These are phyloP conservation scores for Cydia splendana DNA, from an alignment of 1,140 invertebrate species.

Conservation along the genomic window DNA sequence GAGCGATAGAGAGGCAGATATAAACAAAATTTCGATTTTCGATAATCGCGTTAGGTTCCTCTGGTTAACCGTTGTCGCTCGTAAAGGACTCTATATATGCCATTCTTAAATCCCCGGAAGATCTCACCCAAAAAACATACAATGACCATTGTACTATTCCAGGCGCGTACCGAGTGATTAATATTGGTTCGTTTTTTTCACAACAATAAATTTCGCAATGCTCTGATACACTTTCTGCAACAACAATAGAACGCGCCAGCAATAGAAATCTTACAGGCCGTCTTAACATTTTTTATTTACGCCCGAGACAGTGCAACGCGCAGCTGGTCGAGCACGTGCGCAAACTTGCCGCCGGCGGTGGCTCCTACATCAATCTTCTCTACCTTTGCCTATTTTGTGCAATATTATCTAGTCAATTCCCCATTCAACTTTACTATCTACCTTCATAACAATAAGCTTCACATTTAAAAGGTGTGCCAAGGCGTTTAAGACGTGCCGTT, in stretches of 20 bases:
- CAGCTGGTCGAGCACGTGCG: conserved; percentile 75
- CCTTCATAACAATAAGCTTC: neutral
- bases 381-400: conserved; percentile 57
- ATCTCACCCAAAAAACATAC: neutral
- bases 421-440: neutral
- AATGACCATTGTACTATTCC: neutral
- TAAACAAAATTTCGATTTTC: too few relatives aligned
- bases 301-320: conserved; percentile 46
- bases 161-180: neutral
- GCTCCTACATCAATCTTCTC: conserved; percentile 75
- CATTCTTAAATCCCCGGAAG: neutral
- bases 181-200: conserved; percentile 2
- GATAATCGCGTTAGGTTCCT: too few relatives aligned
- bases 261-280: conserved; percentile 19
- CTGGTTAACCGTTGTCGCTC: too few relatives aligned
- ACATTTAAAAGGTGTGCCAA: neutral
- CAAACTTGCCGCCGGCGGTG: conserved; percentile 61
- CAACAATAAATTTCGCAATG: conserved; percentile 19
- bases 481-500: conserved; percentile 41
- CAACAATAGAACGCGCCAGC: conserved; percentile 19
- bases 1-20: too few relatives aligned
- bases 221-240: conserved; percentile 25
- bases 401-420: conserved; percentile 44
- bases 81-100: too few relatives aligned
- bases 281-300: conserved; percentile 43